Percentiles rank a stretch among this genome's conserved stretches.
These are phyloP conservation scores for Gasterosteus nipponicus DNA, from an alignment of 2,113 vertebrate genomes.

Conservation along the genomic window DNA sequence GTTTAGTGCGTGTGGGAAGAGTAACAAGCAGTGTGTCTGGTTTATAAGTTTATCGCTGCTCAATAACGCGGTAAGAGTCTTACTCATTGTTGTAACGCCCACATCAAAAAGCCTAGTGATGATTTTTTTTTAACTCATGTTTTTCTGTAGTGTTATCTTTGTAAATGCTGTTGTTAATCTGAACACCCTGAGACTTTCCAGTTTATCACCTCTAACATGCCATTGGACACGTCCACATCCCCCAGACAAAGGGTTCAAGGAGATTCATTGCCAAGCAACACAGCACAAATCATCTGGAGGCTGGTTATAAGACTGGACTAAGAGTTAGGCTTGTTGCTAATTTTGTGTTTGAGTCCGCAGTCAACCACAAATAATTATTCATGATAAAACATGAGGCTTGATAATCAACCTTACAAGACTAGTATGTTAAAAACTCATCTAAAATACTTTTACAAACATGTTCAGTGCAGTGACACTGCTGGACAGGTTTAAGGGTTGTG, in stretches of 20 bases:
- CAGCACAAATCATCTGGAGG: not conserved
- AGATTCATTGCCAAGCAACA: not conserved
- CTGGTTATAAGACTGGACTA: not conserved
- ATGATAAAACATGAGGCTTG: not conserved
- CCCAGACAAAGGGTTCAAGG: not conserved
- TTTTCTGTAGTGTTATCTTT: not conserved
- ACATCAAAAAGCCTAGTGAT: not conserved
- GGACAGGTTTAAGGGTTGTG: not conserved
- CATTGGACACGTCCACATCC: not conserved
- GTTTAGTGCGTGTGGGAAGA: not conserved
- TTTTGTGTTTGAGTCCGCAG: not conserved
- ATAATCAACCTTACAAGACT: not conserved
- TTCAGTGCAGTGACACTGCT: not conserved
- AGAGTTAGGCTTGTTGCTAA: not conserved
- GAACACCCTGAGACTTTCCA: not conserved
- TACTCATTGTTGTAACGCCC: not conserved
- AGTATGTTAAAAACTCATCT: not conserved
- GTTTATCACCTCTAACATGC: not conserved
- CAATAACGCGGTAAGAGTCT: not conserved
- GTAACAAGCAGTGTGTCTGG: not conserved
- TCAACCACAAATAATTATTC: not conserved
- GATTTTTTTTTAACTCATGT: too few relatives aligned
- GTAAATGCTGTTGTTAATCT: not conserved
- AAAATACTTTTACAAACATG: not conserved
- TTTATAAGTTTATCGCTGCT: not conserved